A percentile compares a stretch with the other conserved stretches of the same genome.
These are phyloP conservation scores for Pteropus alecto DNA, from an alignment of 2,113 vertebrate genomes.

Conservation along the genomic window DNA sequence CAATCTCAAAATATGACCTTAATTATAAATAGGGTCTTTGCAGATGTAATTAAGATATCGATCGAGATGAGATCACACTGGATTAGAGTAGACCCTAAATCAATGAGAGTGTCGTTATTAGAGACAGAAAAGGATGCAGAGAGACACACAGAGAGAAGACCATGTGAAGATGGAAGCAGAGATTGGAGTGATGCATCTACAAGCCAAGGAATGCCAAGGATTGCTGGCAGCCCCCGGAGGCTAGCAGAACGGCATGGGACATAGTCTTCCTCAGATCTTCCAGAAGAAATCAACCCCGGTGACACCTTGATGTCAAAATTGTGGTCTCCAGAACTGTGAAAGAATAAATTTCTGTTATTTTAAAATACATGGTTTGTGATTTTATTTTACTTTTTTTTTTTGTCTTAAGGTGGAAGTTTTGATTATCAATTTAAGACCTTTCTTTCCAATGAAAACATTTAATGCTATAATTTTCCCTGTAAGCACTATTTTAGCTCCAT, in stretches of 20 bases:
- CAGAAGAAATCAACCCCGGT: no score
- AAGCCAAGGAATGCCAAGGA: neutral
- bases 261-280: neutral
- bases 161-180: no score
- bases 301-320: no score
- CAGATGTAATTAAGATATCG: no score
- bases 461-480: neutral
- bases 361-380: neutral
- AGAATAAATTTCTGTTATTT: neutral
- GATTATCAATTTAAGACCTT: neutral
- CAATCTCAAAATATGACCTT: neutral
- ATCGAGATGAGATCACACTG: no score
- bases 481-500: neutral
- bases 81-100: no score
- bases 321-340: neutral
- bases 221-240: neutral
- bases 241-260: neutral
- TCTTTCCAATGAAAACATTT: neutral
- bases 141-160: neutral
- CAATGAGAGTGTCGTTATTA: accelerated
- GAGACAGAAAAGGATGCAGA: neutral
- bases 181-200: neutral
- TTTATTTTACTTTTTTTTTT: neutral
- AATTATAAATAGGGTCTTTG: neutral
- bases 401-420: neutral